These are phyloP conservation scores for Anthopleura sola DNA, from an alignment of 64 coral and sea anemone species.

Conservation along the genomic window DNA sequence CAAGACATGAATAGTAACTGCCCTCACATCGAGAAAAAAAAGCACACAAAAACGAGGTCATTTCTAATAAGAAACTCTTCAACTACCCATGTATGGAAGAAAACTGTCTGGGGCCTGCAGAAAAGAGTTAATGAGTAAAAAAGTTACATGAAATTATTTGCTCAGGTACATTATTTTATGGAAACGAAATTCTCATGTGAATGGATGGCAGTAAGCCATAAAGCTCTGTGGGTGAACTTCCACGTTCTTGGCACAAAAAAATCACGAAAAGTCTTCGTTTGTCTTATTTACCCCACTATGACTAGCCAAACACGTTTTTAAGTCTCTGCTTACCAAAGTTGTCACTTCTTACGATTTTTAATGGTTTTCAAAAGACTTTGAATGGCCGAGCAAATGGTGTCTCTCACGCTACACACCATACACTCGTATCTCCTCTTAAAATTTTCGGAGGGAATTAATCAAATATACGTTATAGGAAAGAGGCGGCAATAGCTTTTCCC, in stretches of 20 bases:
- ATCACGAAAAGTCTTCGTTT: not conserved
- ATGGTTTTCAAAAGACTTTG: not conserved
- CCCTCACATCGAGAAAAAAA: too few relatives aligned
- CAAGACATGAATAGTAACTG: too few relatives aligned
- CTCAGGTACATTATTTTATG: too few relatives aligned
- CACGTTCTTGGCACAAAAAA: not conserved
- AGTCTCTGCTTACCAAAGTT: not conserved
- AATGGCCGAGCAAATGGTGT: not conserved
- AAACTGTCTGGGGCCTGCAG: too few relatives aligned
- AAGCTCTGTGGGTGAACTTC: not conserved
- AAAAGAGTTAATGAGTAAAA: too few relatives aligned
- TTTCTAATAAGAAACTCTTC: too few relatives aligned
- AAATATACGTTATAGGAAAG: not conserved
- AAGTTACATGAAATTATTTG: too few relatives aligned
- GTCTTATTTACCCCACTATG: not conserved
- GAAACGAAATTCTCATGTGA: too few relatives aligned
- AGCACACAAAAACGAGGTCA: too few relatives aligned
- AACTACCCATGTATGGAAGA: too few relatives aligned
- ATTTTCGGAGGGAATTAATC: not conserved
- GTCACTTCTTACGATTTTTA: not conserved
- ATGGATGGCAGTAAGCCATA: too few relatives aligned
- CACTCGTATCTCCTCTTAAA: not conserved
- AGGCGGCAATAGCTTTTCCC: not conserved
- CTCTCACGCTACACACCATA: not conserved
- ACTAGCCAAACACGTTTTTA: not conserved